phyloP scores from a whole-genome alignment of 2,113 vertebrate genomes.

The Nothoprocta perdicaria region DNA sequence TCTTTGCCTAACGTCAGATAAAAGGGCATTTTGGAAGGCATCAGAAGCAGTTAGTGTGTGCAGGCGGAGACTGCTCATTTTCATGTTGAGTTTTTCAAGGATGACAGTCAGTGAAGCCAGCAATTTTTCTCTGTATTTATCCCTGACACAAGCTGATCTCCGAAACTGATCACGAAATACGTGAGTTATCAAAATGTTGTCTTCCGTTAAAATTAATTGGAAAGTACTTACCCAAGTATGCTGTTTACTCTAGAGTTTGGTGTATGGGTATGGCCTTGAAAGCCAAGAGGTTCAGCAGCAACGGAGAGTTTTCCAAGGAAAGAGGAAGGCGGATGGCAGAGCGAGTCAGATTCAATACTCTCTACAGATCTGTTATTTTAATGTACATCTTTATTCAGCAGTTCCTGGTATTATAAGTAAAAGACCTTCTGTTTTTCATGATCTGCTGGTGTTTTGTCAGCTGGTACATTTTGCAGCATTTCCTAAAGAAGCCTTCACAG shows the following conservation, averaged over 20 bases:
- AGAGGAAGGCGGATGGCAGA: too few relatives aligned
- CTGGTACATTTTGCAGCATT: neutral
- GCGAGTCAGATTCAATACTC: neutral
- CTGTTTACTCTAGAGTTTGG: neutral
- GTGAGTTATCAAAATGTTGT: neutral
- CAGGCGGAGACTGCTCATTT: conserved; percentile 12
- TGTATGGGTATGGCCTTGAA: neutral
- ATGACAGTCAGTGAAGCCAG: neutral
- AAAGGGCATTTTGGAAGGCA: conserved; percentile 44
- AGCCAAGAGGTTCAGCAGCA: neutral
- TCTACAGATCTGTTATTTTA: neutral
- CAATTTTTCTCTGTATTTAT: neutral
- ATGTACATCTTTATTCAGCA: neutral
- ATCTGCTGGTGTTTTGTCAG: neutral
- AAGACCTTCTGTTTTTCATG: neutral
- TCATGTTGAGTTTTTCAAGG: neutral
- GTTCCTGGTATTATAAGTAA: neutral
- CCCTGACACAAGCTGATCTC: neutral
- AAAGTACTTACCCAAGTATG: neutral
- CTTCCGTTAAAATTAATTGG: neutral
- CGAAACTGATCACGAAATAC: conserved; percentile 15
- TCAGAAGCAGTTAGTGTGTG: neutral
- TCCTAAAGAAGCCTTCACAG: neutral
- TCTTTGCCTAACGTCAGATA: conserved; percentile 11
- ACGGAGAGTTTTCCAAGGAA: neutral